Evolutionary conservation across 1,140 invertebrate genomes (phyloP).

Genomic region (Leptinotarsa lineolata): DNA sequence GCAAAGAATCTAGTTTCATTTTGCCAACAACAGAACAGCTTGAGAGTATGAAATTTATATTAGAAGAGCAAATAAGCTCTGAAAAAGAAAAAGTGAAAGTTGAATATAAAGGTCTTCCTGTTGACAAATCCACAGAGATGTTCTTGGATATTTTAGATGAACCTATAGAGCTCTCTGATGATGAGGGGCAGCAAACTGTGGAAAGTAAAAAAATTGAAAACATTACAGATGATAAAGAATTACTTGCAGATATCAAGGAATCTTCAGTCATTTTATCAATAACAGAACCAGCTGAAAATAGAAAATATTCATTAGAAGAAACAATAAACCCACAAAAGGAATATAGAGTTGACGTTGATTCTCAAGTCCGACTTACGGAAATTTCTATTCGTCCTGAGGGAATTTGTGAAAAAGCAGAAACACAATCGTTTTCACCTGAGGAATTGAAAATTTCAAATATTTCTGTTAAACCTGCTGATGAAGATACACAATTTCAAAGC

Average conservation of each 20-base stretch:
- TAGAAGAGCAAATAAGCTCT: no score
- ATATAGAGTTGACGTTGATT: no score
- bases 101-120: slow-evolving; percentile 56
- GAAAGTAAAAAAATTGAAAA: background rate
- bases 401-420: no score
- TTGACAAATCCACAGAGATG: slow-evolving; percentile 57
- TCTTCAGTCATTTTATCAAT: no score
- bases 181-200: slow-evolving; percentile 25
- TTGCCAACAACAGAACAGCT: background rate
- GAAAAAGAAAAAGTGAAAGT: slow-evolving; percentile 25
- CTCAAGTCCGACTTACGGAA: no score
- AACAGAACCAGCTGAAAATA: background rate
- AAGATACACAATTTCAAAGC: no score
- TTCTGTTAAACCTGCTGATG: no score
- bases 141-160: slow-evolving; percentile 62
- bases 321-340: no score
- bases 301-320: background rate
- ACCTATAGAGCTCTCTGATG: slow-evolving; percentile 54
- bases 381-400: no score
- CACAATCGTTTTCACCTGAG: no score
- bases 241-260: background rate
- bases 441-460: background rate
- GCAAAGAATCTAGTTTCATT: background rate
- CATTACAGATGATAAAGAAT: background rate
- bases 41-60: no score